These are phyloP conservation scores for Anhinga rufa DNA, from an alignment of 2,113 vertebrate species.

Conservation along the genomic window DNA sequence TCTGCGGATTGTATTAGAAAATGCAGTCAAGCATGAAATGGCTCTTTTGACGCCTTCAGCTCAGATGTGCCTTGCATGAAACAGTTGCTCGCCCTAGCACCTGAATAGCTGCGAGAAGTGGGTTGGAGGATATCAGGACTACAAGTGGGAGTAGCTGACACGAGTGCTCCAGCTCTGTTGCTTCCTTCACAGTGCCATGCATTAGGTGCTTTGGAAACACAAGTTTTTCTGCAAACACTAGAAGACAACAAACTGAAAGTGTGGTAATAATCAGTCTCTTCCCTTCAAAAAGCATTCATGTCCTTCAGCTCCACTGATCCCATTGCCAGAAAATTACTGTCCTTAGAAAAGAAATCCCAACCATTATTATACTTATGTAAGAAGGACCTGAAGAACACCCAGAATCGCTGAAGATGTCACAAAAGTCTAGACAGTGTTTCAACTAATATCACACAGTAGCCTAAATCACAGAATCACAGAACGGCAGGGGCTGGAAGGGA, in stretches of 20 bases:
- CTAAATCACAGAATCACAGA: not conserved
- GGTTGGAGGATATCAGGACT: not conserved
- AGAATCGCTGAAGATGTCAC: not conserved
- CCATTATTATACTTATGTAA: not conserved
- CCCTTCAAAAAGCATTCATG: not conserved
- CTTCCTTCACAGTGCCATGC: not conserved
- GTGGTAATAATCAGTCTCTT: not conserved
- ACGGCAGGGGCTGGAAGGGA: no score
- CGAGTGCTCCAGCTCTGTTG: not conserved
- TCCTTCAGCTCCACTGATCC: not conserved
- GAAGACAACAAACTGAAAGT: not conserved
- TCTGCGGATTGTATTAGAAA: slow-evolving; percentile 68
- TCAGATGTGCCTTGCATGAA: slow-evolving; percentile 61
- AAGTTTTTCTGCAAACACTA: not conserved
- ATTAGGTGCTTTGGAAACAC: not conserved
- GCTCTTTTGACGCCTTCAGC: slow-evolving; percentile 68
- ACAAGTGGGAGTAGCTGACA: not conserved
- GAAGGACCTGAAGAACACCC: not conserved
- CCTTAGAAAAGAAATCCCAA: not conserved
- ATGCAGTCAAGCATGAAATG: slow-evolving; percentile 75
- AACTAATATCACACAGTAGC: not conserved
- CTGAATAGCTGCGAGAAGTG: not conserved
- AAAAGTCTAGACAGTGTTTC: not conserved
- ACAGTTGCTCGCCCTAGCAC: not conserved
- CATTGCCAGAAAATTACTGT: not conserved